A percentile compares a stretch with the other conserved stretches of the same genome.
These are phyloP conservation scores for Astreopora myriophthalma DNA, from an alignment of 64 coral and sea anemone genomes.

Conservation along the genomic window DNA sequence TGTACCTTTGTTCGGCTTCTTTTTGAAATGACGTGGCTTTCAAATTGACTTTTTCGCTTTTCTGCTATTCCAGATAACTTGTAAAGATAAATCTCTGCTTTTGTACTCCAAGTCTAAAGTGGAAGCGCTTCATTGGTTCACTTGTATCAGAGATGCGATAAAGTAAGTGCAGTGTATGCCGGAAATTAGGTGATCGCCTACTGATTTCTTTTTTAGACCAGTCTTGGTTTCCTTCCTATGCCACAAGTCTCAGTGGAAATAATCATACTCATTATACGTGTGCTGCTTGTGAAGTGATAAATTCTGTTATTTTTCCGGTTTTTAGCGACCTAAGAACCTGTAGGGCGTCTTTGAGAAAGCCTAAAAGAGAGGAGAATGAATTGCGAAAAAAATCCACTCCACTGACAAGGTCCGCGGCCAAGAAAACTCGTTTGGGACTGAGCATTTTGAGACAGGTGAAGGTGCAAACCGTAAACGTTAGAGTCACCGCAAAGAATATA, in stretches of 20 bases:
- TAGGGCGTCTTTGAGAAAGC: slow-evolving; percentile 74
- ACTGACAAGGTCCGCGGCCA: slow-evolving; percentile 31
- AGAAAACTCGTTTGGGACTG: not conserved
- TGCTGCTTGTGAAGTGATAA: not conserved
- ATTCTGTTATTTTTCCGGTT: not conserved
- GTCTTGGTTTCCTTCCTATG: not conserved
- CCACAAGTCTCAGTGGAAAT: not conserved
- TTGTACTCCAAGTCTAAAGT: slow-evolving; percentile 83
- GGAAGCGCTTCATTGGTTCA: slow-evolving; percentile 72
- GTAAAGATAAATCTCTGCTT: slow-evolving; percentile 83
- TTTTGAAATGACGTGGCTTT: not conserved
- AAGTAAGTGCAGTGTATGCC: slow-evolving; percentile 7
- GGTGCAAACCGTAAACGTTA: not conserved
- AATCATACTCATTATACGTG: too few relatives aligned
- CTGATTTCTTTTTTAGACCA: not conserved
- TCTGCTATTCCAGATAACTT: slow-evolving; percentile 58
- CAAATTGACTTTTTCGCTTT: not conserved
- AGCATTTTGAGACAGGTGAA: not conserved
- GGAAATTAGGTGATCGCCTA: too few relatives aligned
- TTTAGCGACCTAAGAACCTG: slow-evolving; percentile 63
- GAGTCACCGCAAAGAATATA: too few relatives aligned
- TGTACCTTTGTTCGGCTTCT: not conserved
- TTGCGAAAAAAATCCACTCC: slow-evolving; percentile 52
- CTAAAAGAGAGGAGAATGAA: slow-evolving; percentile 41
- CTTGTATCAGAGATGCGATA: slow-evolving; percentile 69